Evolutionary conservation across 2,888 invertebrate genomes (phyloP), one percentile per base, ranked within the genome.

Genomic region (Tridacna gigas): DNA sequence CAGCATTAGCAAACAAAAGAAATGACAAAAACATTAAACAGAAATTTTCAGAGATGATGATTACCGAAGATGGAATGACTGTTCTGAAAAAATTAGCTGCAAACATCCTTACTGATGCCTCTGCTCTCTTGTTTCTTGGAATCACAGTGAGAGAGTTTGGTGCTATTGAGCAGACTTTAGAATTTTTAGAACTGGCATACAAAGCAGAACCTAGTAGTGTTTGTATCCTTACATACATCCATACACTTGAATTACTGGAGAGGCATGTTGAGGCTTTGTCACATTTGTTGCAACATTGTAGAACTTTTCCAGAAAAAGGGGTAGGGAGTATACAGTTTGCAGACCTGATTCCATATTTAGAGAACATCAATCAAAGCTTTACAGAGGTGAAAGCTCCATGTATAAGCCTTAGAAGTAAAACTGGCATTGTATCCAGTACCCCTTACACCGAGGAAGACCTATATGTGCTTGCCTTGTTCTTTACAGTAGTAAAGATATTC

Each of bases 401-500:
- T n/a, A 13, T 0, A 20, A 7, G 15, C 4, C 9, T 74, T 51
- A n/a, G 0, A 13, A 25, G 1, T 15, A 74, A 25, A 56, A 56
- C 37, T 74, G 51, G 28, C 11, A 18, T 37, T 48, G n/a, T 47
- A 20, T 47, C 69, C 20, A 18, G n/a, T 18, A 18, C 20, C 18
- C 45, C 37, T 26, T 89, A 83, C 71, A 80, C 77, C 1, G 88
- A 88, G 20, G 86, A 89, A 22, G 81, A 88, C 20, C 74, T 75
- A 20, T 88, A 89, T 69, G 69, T 89, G 0, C 71, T 90, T 26
- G 90, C 89, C n/a, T 60, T 90, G 20, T 73, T 86, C n/a, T 88
- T 86, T 69, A 90, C 90, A 20, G 47, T 88, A n/a, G 85, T 89
- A 26, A 90, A 90, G 80, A 79, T 89, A 2, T 61, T 90, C 60